phyloP scores from a whole-genome alignment of 2,797 vertebrate species.

The Xiphophorus birchmanni region DNA sequence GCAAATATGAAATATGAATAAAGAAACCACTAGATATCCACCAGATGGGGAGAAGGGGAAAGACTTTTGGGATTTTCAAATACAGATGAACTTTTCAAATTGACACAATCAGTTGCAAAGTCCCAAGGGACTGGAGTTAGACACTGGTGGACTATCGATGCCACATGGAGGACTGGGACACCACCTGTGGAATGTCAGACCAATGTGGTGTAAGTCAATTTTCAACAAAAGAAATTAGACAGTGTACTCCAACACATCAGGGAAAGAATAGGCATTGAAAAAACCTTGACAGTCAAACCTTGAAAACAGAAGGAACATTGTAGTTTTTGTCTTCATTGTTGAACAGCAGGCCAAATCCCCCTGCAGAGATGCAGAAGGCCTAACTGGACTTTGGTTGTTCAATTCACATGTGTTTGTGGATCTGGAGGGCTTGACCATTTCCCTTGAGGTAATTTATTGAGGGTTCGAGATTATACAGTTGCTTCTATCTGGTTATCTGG shows the following conservation, averaged over 20 bases:
- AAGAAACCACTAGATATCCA: conserved; percentile 1
- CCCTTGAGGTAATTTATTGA: neutral
- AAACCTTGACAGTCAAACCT: neutral
- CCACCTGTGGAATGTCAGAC: neutral
- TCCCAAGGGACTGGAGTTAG: neutral
- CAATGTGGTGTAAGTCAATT: neutral
- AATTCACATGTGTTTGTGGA: neutral
- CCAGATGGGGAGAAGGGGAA: neutral
- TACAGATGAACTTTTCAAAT: neutral
- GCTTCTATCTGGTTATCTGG: neutral
- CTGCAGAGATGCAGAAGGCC: neutral
- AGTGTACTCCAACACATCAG: neutral
- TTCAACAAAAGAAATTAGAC: neutral
- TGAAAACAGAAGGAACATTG: neutral
- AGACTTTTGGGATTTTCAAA: neutral
- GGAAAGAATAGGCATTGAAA: neutral
- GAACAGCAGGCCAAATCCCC: neutral
- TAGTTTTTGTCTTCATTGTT: neutral
- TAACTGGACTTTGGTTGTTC: neutral
- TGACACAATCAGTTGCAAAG: neutral
- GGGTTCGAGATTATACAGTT: neutral
- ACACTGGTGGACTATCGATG: neutral
- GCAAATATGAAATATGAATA: conserved; percentile 10
- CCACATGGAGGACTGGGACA: neutral
- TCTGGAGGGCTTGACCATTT: neutral